Percentiles rank a stretch among this genome's conserved stretches.
These are phyloP conservation scores for Varecia variegata DNA, from an alignment of 2,797 vertebrate species.

Conservation along the genomic window DNA sequence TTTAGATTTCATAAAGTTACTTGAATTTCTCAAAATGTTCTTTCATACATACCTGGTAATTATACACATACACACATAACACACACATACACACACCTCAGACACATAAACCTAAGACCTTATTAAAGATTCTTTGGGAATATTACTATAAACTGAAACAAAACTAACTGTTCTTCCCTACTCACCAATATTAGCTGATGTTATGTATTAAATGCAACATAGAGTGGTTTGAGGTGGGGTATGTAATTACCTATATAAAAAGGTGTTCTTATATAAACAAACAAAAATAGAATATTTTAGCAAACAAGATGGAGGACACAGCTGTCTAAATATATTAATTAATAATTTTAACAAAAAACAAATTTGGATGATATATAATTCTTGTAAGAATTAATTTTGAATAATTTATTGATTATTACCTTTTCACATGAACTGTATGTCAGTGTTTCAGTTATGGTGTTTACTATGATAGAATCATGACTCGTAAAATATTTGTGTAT, in stretches of 20 bases:
- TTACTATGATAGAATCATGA: background rate
- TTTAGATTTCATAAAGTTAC: constrained; percentile 24
- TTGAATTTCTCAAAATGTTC: background rate
- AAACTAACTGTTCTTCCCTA: background rate
- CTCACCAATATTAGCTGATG: background rate
- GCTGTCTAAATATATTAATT: background rate
- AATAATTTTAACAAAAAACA: background rate
- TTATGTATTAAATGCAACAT: background rate
- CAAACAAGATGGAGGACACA: background rate
- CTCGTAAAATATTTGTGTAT: background rate
- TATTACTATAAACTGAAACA: background rate
- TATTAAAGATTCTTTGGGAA: background rate
- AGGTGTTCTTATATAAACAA: background rate
- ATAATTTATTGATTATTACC: background rate
- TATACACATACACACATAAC: background rate
- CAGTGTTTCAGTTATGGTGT: background rate
- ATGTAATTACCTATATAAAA: background rate
- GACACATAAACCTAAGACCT: background rate
- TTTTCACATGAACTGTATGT: constrained; percentile 16
- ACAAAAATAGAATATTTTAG: background rate
- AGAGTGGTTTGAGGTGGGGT: background rate
- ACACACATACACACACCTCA: background rate
- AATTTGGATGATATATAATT: background rate
- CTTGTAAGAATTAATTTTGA: background rate
- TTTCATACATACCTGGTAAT: background rate